Evolutionary conservation across 2,113 vertebrate species (phyloP), one percentile per base, ranked within the genome.

Genomic region (Lycaon pictus): DNA sequence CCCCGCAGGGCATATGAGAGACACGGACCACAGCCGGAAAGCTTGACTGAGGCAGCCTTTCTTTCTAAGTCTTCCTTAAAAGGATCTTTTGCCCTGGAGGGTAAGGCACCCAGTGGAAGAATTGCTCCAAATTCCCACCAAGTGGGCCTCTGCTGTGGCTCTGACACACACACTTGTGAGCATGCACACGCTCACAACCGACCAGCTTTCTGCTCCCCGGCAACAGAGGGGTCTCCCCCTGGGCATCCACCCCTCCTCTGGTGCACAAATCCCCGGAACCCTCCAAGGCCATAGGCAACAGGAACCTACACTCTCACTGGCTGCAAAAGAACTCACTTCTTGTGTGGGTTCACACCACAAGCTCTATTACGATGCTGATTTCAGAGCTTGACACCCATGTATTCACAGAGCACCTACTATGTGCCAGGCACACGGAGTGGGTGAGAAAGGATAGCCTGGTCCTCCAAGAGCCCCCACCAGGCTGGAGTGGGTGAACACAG

Each of bases 341-440:
- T 32, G 53, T 32, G 0, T 1, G 11, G 43, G 35, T 27, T 37
- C 69, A 19, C 9, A 37, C 2, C 0, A 0, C 43, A 3, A 37
- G n/a, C 74, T 20, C 60, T 3, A 0, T 16, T 1, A 25, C 4
- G 1, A 13, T 11, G 11, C 62, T 4, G 1, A 20, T 2, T 37
- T 4, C 10, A 11, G 77, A 74, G 51, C 25, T 16, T 2, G 51
- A 51, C 1, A 0, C 0, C 20, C 15, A 4, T 7, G 6, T 19
- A 1, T 3, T 58, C 60, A 1, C 5, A 0, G 17, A 72, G 25
- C 56, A 63, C 3, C 16, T 23, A 6, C 51, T 48, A 2, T 4
- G 2, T n/a, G 48, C 62, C 56, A 37, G 56, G 58, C 7, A 55
- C 8, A 43, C 22, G 60, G n/a, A 17, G 4, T 56, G 43, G 37